phyloP scores from a whole-genome alignment of 2,113 vertebrate species.

The Sigmodon hispidus region DNA sequence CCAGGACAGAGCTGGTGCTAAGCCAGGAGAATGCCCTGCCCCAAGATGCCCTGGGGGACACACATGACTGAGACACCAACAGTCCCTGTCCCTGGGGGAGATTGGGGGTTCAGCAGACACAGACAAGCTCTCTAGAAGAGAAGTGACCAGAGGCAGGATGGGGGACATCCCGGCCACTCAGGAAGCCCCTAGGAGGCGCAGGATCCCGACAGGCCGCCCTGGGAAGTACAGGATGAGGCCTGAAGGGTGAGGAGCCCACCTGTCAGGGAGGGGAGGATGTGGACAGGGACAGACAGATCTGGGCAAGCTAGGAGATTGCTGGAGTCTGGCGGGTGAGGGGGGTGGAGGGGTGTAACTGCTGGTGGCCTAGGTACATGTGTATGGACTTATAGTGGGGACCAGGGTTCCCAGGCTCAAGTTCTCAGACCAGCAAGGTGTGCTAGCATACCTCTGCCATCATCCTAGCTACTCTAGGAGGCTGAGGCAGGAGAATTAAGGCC shows the following conservation, averaged over 20 bases:
- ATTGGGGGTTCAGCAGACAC: not conserved
- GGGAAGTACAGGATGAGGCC: not conserved
- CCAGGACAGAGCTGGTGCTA: not conserved
- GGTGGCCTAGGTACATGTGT: not conserved
- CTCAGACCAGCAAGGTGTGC: not conserved
- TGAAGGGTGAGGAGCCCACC: constrained; percentile 10
- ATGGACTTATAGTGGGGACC: not conserved
- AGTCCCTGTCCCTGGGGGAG: not conserved
- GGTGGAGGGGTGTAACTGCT: not conserved
- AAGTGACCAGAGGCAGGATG: not conserved
- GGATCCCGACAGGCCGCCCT: not conserved
- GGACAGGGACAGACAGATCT: not conserved
- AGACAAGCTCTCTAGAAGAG: not conserved
- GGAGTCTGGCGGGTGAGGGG: not conserved
- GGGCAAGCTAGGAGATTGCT: too few relatives aligned
- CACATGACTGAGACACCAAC: not conserved
- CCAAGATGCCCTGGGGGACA: not conserved
- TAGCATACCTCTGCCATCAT: too few relatives aligned
- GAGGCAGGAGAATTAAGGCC: not conserved
- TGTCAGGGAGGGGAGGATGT: not conserved
- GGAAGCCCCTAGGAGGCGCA: not conserved
- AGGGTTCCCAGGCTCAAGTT: not conserved
- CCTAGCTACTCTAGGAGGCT: not conserved
- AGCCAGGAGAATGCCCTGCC: not conserved
- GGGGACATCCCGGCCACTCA: not conserved